phyloP scores from a whole-genome alignment of 2,797 vertebrate genomes.

The Sebastolobus alascanus region DNA sequence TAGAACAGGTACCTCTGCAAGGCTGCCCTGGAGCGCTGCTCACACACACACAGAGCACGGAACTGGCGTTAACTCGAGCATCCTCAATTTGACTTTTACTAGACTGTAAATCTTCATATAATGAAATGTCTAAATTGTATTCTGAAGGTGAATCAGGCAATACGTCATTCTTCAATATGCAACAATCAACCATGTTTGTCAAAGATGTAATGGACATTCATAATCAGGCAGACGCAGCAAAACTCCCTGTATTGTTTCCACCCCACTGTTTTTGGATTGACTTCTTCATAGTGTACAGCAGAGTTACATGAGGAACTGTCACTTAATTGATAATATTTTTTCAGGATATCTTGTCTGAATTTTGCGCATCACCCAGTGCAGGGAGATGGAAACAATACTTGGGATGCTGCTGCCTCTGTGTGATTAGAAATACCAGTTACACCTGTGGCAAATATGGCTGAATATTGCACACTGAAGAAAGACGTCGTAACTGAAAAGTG shows the following conservation, averaged over 20 bases:
- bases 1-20: constrained; percentile 99
- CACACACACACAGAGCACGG: constrained; percentile 37
- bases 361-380: neutral
- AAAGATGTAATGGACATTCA: neutral
- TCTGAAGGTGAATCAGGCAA: neutral
- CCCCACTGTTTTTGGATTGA: neutral
- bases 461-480: neutral
- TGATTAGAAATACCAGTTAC: neutral
- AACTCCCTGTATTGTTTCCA: neutral
- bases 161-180: neutral
- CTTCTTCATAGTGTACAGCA: neutral
- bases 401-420: neutral
- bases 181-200: neutral
- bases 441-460: neutral
- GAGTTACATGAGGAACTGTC: neutral
- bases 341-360: neutral
- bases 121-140: neutral
- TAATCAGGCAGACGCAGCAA: neutral
- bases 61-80: constrained; percentile 21
- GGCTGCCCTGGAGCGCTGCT: constrained; percentile 96
- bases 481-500: neutral
- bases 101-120: neutral
- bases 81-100: neutral
- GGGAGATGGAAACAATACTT: neutral
- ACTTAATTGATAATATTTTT: neutral